phyloP scores from a whole-genome alignment of 2,888 invertebrate genomes.

The Dichetophora obliterata region DNA sequence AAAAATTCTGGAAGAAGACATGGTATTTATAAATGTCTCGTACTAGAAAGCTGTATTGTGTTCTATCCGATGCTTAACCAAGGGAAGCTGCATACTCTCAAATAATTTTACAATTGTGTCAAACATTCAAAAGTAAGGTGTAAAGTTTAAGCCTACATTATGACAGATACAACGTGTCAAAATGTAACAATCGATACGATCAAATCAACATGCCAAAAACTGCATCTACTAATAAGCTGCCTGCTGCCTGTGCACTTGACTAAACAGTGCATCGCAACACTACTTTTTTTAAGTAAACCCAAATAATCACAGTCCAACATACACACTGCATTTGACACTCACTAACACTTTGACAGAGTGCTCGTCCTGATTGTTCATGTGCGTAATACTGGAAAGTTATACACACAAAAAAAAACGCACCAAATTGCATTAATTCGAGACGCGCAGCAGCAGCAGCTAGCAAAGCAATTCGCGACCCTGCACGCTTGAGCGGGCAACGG shows the following conservation, averaged over 20 bases:
- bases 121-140: too few relatives aligned
- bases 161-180: too few relatives aligned
- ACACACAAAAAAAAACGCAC: slow-evolving; percentile 9
- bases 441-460: slow-evolving; percentile 8
- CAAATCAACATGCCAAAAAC: neutral
- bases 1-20: too few relatives aligned
- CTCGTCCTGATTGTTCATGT: slow-evolving; percentile 19
- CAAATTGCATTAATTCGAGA: slow-evolving; percentile 31
- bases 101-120: too few relatives aligned
- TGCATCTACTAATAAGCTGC: neutral
- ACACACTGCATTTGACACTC: slow-evolving; percentile 6
- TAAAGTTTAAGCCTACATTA: too few relatives aligned
- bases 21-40: too few relatives aligned
- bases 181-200: neutral
- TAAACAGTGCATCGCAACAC: neutral
- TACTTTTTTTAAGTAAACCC: neutral
- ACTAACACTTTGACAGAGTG: neutral
- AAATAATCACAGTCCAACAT: neutral
- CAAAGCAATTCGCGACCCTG: neutral
- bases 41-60: too few relatives aligned
- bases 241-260: neutral
- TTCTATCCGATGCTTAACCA: too few relatives aligned
- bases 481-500: slow-evolving; percentile 3
- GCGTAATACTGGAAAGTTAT: slow-evolving; percentile 15
- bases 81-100: too few relatives aligned